Conservation (phyloP, 2,888 invertebrate genomes). For the Synergus itoensis region DNA sequence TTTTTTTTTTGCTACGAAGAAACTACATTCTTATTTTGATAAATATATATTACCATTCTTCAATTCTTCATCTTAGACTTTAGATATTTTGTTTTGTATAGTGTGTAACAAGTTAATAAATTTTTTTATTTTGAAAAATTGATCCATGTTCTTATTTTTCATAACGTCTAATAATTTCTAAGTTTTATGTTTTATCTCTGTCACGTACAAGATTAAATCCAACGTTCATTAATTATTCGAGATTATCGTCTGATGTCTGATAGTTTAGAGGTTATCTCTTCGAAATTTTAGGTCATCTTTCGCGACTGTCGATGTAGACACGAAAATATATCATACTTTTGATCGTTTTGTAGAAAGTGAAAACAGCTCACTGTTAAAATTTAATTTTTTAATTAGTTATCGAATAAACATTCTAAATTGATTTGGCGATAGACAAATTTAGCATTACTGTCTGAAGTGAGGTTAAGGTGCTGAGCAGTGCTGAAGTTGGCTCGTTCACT, state of each 20-base stretch:
- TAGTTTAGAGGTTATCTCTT: neutral
- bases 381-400: neutral
- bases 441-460: neutral
- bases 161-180: too few species aligned
- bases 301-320: neutral
- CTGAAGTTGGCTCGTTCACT: neutral
- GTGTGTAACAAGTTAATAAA: too few species aligned
- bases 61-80: neutral
- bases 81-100: too few species aligned
- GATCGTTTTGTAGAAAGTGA: neutral
- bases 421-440: neutral
- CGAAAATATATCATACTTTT: neutral
- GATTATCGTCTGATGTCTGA: neutral
- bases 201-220: neutral
- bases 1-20: neutral
- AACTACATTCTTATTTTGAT: neutral
- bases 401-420: neutral
- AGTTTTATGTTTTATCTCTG: neutral
- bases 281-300: neutral
- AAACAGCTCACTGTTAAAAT: too few species aligned
- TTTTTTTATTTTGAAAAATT: too few species aligned
- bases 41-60: neutral
- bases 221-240: neutral
- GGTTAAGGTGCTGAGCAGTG: too few species aligned
- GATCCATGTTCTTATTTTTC: too few species aligned